Base-by-base conservation (phyloP, 2,797 vertebrate species). In the Lindbergichthys nudifrons region DNA sequence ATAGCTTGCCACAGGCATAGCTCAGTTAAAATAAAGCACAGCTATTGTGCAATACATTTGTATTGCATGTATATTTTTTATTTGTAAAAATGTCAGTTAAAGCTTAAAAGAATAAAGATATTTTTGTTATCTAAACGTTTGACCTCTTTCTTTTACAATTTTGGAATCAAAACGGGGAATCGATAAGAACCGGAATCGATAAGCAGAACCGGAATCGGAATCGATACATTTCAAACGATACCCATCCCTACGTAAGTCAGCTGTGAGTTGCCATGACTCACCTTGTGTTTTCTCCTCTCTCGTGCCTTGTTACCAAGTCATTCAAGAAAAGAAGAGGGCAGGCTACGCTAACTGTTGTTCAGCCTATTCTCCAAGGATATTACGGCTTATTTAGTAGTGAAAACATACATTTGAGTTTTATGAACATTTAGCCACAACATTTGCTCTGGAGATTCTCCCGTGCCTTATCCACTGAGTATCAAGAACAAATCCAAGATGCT, bases 211-310 rank as follows among this genome's bases (percentile, higher is more conserved):
- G n/a, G n/a, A n/a, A n/a, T n/a, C n/a, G n/a, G n/a, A n/a, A n/a
- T n/a, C n/a, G n/a, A n/a, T n/a, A n/a, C n/a, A n/a, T n/a, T n/a
- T n/a, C n/a, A n/a, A n/a, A n/a, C n/a, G n/a, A n/a, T n/a, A n/a
- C n/a, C n/a, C n/a, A n/a, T n/a, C n/a, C n/a, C n/a, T 75, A 48
- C 73, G 78, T 75, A 78, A 88, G 50, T 73, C 64, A 50, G 75
- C 48, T 16, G 79, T 65, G 57, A 81, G 73, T 62, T 77, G 69
- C 75, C 18, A 45, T 87, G 88, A 87, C 70, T 88, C 80, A 89
- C 68, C 70, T 82, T 60, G 63, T 58, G 63, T 76, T 73, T 77
- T 68, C 65, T 72, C 61, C 30, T 60, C 65, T 65, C 66, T 64
- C 23, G 30, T 70, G 59, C 75, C 26, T 72, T 70, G 68, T 72